Evolutionary conservation across 2,888 invertebrate genomes (phyloP), one percentile per base, ranked within the genome.

Genomic region (Pyralis farinalis): DNA sequence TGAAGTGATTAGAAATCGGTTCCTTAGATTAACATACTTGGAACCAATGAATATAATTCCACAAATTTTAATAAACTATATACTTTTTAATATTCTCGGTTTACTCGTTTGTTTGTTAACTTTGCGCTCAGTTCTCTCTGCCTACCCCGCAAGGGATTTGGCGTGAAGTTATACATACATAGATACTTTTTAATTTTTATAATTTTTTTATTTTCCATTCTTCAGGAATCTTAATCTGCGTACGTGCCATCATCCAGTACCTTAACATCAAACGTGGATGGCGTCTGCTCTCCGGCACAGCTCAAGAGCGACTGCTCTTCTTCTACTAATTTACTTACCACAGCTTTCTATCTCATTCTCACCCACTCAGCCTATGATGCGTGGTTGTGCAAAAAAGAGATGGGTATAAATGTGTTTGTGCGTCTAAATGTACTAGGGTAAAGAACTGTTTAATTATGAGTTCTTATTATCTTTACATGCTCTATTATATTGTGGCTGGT

Each of bases 261-360:
- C 90, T 96, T 74, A 96, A 95, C 79, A 96, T 96, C 65, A 97
- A 96, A 68, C 92, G 96, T 42, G 96, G 96, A 47, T 97, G 96
- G 96, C 93, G 95, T 62, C 90, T 96, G 55, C 90, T 96, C 44
- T 96, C 96, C 1, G 94, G 95, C 47, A 95, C 94, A 44, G 96
- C 96, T 45, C 96, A 96, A 69, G 96, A 96, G 76, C 92, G 96
- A 72, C 91, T 96, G 63, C 90, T 96, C 56, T 96, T 96, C 91
- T 96, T 96, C 85, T 96, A 96, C 90, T 96, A 77, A 62, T 54
- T 38, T 10, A 31, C 43, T 8, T 25, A 41, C 37, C 34, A 49
- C 47, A 12, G 47, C 53, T 58, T 53, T 55, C 53, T 56, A 40
- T 71, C 63, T 62, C 71, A 47, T 60, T 63, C 60, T 43, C 61